These are phyloP conservation scores for Rotaria magnacalcarata DNA, from an alignment of 2,888 invertebrate species.

Conservation along the genomic window DNA sequence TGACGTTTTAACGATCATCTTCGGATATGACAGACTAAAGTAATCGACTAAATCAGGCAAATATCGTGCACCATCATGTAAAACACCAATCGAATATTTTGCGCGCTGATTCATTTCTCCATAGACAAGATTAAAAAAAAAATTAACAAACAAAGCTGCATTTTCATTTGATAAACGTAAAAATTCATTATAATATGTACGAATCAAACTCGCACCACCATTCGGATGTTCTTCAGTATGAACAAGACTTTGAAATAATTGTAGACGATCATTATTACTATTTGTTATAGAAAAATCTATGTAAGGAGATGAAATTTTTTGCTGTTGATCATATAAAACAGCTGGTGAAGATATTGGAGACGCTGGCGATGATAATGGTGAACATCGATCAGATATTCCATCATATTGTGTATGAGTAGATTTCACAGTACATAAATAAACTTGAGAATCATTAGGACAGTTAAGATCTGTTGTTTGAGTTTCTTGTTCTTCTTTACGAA, in stretches of 20 bases:
- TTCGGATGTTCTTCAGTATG: conserved; percentile 86
- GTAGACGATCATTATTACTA: neutral
- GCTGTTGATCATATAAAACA: neutral
- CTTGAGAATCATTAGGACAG: conserved; percentile 30
- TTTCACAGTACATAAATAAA: conserved; percentile 1
- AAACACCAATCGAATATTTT: conserved; percentile 86
- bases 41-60: conserved; percentile 86
- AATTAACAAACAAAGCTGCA: conserved; percentile 73
- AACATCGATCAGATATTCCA: conserved; percentile 1
- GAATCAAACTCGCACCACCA: conserved; percentile 84
- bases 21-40: conserved; percentile 77
- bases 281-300: neutral
- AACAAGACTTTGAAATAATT: conserved; percentile 61
- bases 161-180: conserved; percentile 63
- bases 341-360: neutral
- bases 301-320: neutral
- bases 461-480: conserved; percentile 35
- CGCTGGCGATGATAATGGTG: neutral
- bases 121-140: conserved; percentile 73
- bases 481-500: conserved; percentile 8
- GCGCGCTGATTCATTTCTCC: conserved; percentile 60
- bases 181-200: conserved; percentile 84
- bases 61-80: conserved; percentile 75
- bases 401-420: neutral
- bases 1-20: conserved; percentile 83